Evolutionary conservation across 2,113 vertebrate species (phyloP).

Genomic region (Vicugna pacos): DNA sequence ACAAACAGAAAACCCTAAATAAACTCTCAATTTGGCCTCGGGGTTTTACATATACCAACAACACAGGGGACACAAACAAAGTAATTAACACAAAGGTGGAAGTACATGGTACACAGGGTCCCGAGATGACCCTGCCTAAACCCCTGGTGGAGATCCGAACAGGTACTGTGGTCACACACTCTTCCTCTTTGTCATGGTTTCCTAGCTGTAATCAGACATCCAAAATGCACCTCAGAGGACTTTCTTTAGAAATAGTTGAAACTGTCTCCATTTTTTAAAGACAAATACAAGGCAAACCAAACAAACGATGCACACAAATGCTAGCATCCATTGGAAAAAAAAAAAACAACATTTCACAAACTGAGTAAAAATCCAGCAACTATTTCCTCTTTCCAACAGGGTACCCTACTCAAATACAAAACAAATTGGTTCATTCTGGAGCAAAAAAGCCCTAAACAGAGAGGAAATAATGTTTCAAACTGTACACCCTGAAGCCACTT

Average conservation of each 20-base stretch:
- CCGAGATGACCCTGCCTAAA: not conserved
- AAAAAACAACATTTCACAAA: not conserved
- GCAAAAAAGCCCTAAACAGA: not conserved
- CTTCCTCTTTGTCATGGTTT: not conserved
- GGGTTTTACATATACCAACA: not conserved
- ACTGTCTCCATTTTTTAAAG: not conserved
- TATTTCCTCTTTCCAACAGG: not conserved
- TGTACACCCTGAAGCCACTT: not conserved
- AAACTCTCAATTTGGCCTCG: not conserved
- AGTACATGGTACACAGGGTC: not conserved
- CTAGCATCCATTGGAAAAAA: not conserved
- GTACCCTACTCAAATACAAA: not conserved
- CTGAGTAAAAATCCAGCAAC: not conserved
- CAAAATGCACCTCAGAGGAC: not conserved
- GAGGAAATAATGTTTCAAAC: not conserved
- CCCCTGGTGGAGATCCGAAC: not conserved
- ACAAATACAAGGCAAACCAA: not conserved
- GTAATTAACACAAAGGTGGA: not conserved
- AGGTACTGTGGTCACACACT: not conserved
- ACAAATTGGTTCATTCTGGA: not conserved
- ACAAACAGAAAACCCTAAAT: not conserved
- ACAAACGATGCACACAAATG: not conserved
- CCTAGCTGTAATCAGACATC: not conserved
- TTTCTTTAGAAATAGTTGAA: not conserved
- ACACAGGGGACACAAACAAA: not conserved